phyloP scores from a whole-genome alignment of 2,888 invertebrate genomes.

The Geotrupes spiniger region DNA sequence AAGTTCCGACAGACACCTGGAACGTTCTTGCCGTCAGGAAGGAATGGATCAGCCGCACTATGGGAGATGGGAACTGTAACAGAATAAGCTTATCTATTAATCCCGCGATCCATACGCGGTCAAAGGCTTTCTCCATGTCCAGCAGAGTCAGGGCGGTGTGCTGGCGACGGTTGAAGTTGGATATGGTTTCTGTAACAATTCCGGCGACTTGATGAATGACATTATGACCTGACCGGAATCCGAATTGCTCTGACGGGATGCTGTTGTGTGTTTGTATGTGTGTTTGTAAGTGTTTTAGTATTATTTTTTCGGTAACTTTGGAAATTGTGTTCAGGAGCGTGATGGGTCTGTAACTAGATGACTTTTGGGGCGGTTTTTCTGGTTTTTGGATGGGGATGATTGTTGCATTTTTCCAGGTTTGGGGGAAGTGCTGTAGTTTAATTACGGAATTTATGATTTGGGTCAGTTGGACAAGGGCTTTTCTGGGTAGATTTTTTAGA shows the following conservation, averaged over 20 bases:
- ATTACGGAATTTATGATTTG: slow-evolving; percentile 13
- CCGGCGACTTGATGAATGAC: slow-evolving; percentile 33
- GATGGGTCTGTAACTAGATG: slow-evolving; percentile 31
- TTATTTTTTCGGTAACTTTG: slow-evolving; percentile 30
- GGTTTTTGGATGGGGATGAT: slow-evolving; percentile 31
- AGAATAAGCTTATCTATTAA: too few relatives aligned
- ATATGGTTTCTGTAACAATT: slow-evolving; percentile 30
- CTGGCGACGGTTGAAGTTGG: too few relatives aligned
- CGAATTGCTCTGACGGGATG: too few relatives aligned
- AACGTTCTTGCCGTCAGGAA: too few relatives aligned
- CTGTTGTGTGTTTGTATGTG: slow-evolving; percentile 24
- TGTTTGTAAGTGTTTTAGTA: slow-evolving; percentile 5
- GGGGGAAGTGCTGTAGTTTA: slow-evolving; percentile 28
- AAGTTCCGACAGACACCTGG: too few relatives aligned
- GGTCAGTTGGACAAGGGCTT: slow-evolving; percentile 6
- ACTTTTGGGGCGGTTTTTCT: slow-evolving; percentile 23
- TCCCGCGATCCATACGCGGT: too few relatives aligned
- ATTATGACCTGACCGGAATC: slow-evolving; percentile 32
- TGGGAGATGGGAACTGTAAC: too few relatives aligned
- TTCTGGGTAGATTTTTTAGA: too few relatives aligned
- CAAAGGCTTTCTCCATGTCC: too few relatives aligned
- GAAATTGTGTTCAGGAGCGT: slow-evolving; percentile 29
- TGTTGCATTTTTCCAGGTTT: slow-evolving; percentile 29
- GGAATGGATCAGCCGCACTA: too few relatives aligned
- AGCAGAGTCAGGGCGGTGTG: too few relatives aligned